Conservation (phyloP, 2,797 vertebrate species). For the Sciurus carolinensis region DNA sequence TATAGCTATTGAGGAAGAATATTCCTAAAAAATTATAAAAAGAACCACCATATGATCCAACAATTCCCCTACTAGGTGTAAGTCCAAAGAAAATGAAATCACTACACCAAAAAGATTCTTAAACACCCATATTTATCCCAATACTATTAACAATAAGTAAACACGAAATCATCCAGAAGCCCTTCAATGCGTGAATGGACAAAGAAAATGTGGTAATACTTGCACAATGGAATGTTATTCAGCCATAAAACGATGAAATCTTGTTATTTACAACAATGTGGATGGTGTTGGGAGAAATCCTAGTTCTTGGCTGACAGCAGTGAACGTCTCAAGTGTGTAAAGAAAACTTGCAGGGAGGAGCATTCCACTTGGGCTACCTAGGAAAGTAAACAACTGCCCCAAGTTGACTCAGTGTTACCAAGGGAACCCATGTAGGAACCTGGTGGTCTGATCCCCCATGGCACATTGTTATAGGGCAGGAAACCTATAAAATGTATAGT, state of each 20-base stretch:
- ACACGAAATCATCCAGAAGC: not conserved
- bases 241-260: not conserved
- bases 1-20: not conserved
- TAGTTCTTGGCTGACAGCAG: too few relatives aligned
- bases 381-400: too few relatives aligned
- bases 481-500: too few relatives aligned
- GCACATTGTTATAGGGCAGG: too few relatives aligned
- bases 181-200: not conserved
- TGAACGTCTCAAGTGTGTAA: too few relatives aligned
- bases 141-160: not conserved
- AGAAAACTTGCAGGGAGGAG: too few relatives aligned
- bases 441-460: too few relatives aligned
- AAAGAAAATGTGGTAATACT: not conserved
- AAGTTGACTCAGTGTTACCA: too few relatives aligned
- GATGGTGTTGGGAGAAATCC: too few relatives aligned
- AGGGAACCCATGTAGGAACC: too few relatives aligned
- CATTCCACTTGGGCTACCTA: too few relatives aligned
- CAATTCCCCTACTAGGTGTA: not conserved
- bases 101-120: not conserved
- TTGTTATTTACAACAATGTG: not conserved
- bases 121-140: not conserved
- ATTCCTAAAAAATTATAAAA: not conserved
- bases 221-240: not conserved
- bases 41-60: not conserved
- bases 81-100: not conserved